phyloP scores from a whole-genome alignment of 2,113 vertebrate species.

The Antidorcas marsupialis region DNA sequence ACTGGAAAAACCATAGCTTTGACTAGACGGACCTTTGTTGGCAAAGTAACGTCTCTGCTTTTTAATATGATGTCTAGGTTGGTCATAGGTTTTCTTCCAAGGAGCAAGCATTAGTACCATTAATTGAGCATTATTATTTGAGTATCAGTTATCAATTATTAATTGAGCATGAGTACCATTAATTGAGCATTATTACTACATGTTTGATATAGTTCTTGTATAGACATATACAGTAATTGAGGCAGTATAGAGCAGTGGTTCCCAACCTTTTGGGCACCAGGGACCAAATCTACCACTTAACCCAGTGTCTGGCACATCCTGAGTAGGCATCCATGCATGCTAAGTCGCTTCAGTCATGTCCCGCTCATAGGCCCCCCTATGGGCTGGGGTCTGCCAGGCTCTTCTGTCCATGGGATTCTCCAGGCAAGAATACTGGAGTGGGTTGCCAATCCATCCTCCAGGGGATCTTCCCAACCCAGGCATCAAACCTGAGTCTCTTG shows the following conservation, averaged over 20 bases:
- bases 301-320: neutral
- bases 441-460: neutral
- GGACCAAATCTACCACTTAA: neutral
- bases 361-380: neutral
- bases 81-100: neutral
- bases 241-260: neutral
- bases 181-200: neutral
- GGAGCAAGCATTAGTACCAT: neutral
- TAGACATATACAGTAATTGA: neutral
- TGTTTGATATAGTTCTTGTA: neutral
- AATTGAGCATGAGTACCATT: neutral
- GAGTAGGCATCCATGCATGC: neutral
- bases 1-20: neutral
- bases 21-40: fast-evolving
- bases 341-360: neutral
- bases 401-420: neutral
- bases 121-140: neutral
- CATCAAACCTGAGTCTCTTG: neutral
- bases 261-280: neutral
- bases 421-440: neutral
- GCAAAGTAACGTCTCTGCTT: neutral
- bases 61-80: neutral
- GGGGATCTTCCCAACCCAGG: neutral
- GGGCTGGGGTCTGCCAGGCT: neutral
- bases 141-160: neutral